Evolutionary conservation across 30 jellyfish, hydroid and myxozoan species (phyloP).

Genomic region (Clytia hemisphaerica): DNA sequence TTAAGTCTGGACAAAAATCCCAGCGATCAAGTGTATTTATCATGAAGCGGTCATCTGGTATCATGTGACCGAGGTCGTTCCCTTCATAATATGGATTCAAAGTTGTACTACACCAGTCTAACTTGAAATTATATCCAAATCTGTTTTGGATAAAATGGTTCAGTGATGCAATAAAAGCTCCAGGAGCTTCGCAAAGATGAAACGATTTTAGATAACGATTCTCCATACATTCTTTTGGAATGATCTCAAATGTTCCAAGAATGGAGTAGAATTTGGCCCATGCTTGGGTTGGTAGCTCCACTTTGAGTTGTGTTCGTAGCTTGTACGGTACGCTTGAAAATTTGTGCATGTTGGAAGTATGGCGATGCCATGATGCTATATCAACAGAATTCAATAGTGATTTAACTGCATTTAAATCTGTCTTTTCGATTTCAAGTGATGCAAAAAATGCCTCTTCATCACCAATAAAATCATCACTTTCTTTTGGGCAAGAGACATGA

Average conservation of each 20-base stretch:
- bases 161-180: slow-evolving; percentile 90
- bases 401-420: slow-evolving; percentile 56
- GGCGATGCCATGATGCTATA: slow-evolving; percentile 66
- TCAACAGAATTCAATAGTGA: slow-evolving; percentile 63
- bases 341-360: slow-evolving; percentile 54
- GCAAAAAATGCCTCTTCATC: no score
- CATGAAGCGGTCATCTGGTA: slow-evolving; percentile 74
- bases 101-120: slow-evolving; percentile 86
- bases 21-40: slow-evolving; percentile 58
- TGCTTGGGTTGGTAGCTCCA: slow-evolving; percentile 95
- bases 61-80: slow-evolving; percentile 54
- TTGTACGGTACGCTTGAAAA: slow-evolving; percentile 39
- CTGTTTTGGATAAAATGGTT: slow-evolving; percentile 62
- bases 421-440: slow-evolving; percentile 17
- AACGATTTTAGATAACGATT: slow-evolving; percentile 22
- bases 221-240: background rate
- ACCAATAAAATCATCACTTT: no score
- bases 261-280: slow-evolving; percentile 92
- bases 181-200: slow-evolving; percentile 99
- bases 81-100: slow-evolving; percentile 96
- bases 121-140: slow-evolving; percentile 2
- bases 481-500: no score
- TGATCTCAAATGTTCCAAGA: slow-evolving; percentile 45
- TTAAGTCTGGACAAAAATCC: slow-evolving; percentile 82
- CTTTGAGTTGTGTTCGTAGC: slow-evolving; percentile 38